Percentiles rank a stretch among this genome's conserved stretches.
These are phyloP conservation scores for Meandrusa payeni DNA, from an alignment of 2,888 invertebrate species.

Conservation along the genomic window DNA sequence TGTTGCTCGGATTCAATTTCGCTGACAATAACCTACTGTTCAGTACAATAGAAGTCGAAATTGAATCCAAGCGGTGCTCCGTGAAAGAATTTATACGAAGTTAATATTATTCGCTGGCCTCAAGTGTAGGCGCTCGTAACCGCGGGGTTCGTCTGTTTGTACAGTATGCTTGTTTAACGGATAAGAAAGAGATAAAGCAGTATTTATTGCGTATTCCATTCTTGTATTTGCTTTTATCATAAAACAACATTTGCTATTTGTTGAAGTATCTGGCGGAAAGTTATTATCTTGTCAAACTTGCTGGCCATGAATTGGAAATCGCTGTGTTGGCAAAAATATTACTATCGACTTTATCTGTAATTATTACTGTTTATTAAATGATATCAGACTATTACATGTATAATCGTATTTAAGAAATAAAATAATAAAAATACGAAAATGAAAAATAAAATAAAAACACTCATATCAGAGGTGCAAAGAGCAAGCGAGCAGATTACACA, in stretches of 20 bases:
- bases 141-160: constrained; percentile 39
- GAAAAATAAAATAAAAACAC: too few species aligned
- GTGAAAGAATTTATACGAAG: constrained; percentile 9
- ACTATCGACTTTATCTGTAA: constrained; percentile 1
- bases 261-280: constrained; percentile 32
- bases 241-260: constrained; percentile 45
- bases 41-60: neutral
- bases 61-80: neutral
- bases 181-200: constrained; percentile 60
- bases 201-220: constrained; percentile 62
- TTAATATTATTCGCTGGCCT: constrained; percentile 12
- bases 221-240: constrained; percentile 60
- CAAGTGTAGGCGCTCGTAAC: constrained; percentile 27
- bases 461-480: too few species aligned
- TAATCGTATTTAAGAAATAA: too few species aligned
- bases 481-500: too few species aligned
- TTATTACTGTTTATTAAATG: too few species aligned
- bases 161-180: constrained; percentile 50
- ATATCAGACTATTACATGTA: too few species aligned
- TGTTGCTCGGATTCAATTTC: too few species aligned
- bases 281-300: constrained; percentile 36
- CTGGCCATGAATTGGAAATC: constrained; percentile 22
- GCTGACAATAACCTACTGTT: too few species aligned
- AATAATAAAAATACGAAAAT: too few species aligned
- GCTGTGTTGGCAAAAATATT: constrained; percentile 2